Evolutionary conservation across 2,888 invertebrate genomes (phyloP).

Genomic region (Habrosyne pyritoides): DNA sequence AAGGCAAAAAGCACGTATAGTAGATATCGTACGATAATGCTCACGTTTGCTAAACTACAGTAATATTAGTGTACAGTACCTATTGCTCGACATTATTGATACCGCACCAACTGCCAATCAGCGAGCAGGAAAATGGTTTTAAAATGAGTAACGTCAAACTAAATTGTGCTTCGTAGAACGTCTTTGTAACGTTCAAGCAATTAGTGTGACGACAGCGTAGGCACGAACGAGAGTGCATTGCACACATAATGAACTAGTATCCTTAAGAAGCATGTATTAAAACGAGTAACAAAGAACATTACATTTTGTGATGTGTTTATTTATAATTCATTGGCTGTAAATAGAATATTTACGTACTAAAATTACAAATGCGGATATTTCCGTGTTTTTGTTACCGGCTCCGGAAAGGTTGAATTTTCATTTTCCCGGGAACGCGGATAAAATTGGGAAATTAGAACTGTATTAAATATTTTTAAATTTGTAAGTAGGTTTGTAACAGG

Average conservation of each 20-base stretch:
- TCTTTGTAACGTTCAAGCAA: background rate
- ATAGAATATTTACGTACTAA: no score
- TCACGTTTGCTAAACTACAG: background rate
- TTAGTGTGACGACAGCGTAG: background rate
- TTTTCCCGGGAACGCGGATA: no score
- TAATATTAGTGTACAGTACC: background rate
- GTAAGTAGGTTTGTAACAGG: no score
- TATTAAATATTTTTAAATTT: no score
- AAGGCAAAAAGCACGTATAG: background rate
- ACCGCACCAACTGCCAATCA: background rate
- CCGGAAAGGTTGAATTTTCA: no score
- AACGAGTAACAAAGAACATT: no score
- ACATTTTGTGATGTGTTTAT: no score
- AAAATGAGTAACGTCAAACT: slow-evolving; percentile 23
- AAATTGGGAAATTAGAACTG: no score
- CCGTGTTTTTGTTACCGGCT: no score
- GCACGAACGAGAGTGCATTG: background rate
- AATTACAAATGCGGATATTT: no score
- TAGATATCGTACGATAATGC: background rate
- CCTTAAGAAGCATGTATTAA: background rate
- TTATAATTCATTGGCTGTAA: no score
- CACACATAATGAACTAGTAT: background rate
- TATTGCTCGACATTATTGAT: background rate
- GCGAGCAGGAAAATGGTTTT: slow-evolving; percentile 15
- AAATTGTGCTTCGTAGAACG: slow-evolving; percentile 12